phyloP scores from a whole-genome alignment of 2,888 invertebrate species.

The Invenusta paracnida region DNA sequence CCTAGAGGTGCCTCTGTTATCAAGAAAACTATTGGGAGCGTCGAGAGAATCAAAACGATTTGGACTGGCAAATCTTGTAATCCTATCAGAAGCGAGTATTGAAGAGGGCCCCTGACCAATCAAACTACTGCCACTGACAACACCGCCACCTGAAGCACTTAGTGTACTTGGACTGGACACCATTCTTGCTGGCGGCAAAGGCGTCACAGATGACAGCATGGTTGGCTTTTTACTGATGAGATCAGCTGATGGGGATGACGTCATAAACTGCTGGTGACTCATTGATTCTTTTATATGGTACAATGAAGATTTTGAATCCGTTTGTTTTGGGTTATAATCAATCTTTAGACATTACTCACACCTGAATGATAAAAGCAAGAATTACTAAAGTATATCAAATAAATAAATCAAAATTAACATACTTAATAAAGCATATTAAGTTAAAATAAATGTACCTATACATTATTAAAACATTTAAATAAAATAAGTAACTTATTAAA shows the following conservation, averaged over 20 bases:
- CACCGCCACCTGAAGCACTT: background rate
- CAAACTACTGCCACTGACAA: background rate
- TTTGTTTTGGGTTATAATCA: no score
- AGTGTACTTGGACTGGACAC: background rate
- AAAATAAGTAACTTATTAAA: no score
- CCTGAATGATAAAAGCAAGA: no score
- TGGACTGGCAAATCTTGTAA: background rate
- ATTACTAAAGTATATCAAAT: no score
- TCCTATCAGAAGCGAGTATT: background rate
- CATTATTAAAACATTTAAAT: no score
- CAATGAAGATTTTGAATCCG: no score
- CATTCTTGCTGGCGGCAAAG: background rate
- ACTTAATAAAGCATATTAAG: no score
- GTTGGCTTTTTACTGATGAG: background rate
- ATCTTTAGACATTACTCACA: no score
- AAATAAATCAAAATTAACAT: no score
- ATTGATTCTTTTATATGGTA: no score
- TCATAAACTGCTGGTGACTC: background rate
- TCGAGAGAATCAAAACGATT: slow-evolving; percentile 16
- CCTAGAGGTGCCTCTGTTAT: background rate
- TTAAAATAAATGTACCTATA: no score
- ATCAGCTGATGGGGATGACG: background rate
- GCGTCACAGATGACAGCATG: background rate
- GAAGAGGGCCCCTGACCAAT: background rate
- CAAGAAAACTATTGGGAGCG: background rate